Evolutionary conservation across 2,113 vertebrate species (phyloP).

Genomic region (Tiliqua scincoides): DNA sequence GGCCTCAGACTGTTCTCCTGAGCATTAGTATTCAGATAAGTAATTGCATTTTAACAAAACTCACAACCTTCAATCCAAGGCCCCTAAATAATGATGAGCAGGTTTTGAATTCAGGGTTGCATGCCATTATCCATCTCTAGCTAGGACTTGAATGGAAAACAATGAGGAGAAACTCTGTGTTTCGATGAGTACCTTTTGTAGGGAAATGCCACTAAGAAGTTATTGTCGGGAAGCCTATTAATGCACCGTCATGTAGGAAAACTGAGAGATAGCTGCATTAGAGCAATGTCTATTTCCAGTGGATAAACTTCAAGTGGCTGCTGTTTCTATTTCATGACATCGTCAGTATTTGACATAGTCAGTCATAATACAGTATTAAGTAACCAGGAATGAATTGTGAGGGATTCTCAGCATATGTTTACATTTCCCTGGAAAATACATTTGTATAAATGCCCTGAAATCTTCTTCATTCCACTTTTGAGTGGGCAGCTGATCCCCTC

Average conservation of each 20-base stretch:
- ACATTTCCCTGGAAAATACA: not conserved
- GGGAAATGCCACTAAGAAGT: not conserved
- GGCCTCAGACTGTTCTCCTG: not conserved
- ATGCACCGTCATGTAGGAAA: not conserved
- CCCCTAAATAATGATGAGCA: not conserved
- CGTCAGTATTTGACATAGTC: too few relatives aligned
- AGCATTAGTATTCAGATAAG: constrained; percentile 11
- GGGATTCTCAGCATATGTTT: too few relatives aligned
- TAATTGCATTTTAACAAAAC: not conserved
- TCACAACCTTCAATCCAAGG: not conserved
- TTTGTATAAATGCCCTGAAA: not conserved
- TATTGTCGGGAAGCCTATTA: not conserved
- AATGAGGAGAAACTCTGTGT: not conserved
- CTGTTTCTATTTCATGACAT: not conserved
- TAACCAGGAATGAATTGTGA: not conserved
- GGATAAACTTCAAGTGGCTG: not conserved
- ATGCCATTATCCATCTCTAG: not conserved
- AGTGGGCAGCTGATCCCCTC: not conserved
- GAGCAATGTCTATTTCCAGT: not conserved
- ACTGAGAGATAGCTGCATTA: not conserved
- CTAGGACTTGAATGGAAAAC: not conserved
- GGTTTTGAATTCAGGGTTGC: not conserved
- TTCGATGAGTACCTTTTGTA: not conserved
- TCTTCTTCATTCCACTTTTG: not conserved
- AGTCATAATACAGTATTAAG: too few relatives aligned